These are phyloP conservation scores for Varecia variegata DNA, from an alignment of 2,797 vertebrate genomes.

Conservation along the genomic window DNA sequence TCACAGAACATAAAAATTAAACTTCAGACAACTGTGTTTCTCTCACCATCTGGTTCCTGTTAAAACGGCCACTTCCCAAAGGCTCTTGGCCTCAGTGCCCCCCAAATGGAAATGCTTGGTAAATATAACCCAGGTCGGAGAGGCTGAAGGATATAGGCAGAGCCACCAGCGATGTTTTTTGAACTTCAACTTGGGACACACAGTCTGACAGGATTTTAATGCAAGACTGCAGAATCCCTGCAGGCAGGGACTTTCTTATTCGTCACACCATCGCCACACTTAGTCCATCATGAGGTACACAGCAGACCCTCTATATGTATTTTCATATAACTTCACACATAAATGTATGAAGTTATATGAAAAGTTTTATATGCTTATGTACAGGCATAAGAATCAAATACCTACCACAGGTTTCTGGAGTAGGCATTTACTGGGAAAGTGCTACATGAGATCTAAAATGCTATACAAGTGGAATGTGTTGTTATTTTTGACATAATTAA, in stretches of 20 bases:
- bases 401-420: neutral
- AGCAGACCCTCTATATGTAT: neutral
- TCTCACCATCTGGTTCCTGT: slow-evolving; percentile 47
- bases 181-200: neutral
- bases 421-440: neutral
- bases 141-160: neutral
- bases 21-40: slow-evolving; percentile 50
- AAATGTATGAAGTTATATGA: neutral
- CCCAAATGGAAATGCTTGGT: neutral
- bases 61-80: neutral
- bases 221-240: neutral
- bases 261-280: neutral
- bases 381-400: neutral
- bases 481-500: neutral
- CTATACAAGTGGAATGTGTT: neutral
- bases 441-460: neutral
- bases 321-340: neutral
- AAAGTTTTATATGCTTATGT: neutral
- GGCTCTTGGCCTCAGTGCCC: neutral
- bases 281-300: neutral
- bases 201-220: neutral
- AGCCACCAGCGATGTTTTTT: neutral
- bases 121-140: neutral
- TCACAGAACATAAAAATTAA: slow-evolving; percentile 66
- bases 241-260: neutral